Conservation (phyloP, 2,797 vertebrate genomes). For the Takifugu rubripes region DNA sequence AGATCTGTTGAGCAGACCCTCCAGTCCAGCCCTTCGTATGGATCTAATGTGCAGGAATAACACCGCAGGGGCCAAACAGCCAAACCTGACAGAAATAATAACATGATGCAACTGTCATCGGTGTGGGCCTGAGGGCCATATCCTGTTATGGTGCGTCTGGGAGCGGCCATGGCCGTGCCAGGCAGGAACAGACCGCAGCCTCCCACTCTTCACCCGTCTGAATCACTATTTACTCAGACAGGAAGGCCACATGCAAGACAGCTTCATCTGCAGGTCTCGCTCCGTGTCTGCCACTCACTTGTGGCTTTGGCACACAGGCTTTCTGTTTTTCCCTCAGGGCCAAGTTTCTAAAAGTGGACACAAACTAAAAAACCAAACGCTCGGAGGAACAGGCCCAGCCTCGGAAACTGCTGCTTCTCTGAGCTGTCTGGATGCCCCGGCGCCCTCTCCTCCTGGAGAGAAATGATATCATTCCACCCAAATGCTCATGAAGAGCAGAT, state of each 20-base stretch:
- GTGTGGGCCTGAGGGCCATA: constrained; percentile 56
- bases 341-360: constrained; percentile 74
- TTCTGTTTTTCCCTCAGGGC: constrained; percentile 64
- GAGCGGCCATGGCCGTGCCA: constrained; percentile 53
- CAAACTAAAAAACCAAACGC: constrained; percentile 61
- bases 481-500: constrained; percentile 10
- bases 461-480: constrained; percentile 30
- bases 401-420: constrained; percentile 74
- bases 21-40: constrained; percentile 31
- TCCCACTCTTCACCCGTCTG: constrained; percentile 67
- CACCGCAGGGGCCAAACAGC: constrained; percentile 48
- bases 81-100: constrained; percentile 53
- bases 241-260: constrained; percentile 54
- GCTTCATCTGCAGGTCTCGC: constrained; percentile 61
- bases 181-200: constrained; percentile 61
- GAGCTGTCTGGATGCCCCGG: constrained; percentile 30
- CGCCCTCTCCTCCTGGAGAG: constrained; percentile 30
- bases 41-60: constrained; percentile 28
- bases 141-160: constrained; percentile 72
- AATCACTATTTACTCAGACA: constrained; percentile 78
- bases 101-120: constrained; percentile 43
- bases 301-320: constrained; percentile 57
- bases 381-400: constrained; percentile 66
- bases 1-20: constrained; percentile 60
- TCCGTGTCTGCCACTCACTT: constrained; percentile 67